Percentiles rank a stretch among this genome's conserved stretches.
Evolutionary conservation across 2,797 vertebrate genomes (phyloP).

Genomic region (Galago senegalensis): DNA sequence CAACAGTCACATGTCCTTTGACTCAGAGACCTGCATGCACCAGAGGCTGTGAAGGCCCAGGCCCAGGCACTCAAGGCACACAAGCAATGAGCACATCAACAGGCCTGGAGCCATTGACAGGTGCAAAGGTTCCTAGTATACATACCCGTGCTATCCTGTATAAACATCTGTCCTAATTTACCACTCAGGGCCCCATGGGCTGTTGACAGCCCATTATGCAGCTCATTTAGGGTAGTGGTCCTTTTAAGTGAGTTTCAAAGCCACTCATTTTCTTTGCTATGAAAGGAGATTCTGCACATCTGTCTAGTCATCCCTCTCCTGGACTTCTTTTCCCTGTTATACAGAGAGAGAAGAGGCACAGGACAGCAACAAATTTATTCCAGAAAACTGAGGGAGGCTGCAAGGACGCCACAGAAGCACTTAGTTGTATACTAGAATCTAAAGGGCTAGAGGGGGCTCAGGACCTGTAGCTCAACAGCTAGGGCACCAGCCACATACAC

Average conservation of each 20-base stretch:
- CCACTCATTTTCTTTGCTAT: background rate
- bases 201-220: background rate
- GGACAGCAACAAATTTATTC: background rate
- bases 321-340: background rate
- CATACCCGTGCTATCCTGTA: background rate
- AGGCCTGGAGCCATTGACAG: background rate
- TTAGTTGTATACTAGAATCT: background rate
- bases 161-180: background rate
- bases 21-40: background rate
- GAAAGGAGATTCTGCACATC: background rate
- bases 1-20: conserved; percentile 5
- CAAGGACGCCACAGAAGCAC: background rate
- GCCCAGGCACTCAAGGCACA: background rate
- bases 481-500: too few relatives aligned
- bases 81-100: background rate
- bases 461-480: too few relatives aligned
- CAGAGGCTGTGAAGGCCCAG: background rate
- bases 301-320: background rate
- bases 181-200: background rate
- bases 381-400: background rate
- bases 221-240: background rate
- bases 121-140: background rate
- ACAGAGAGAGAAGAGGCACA: conserved; percentile 4
- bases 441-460: background rate
- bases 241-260: background rate